These are phyloP conservation scores for Troglohyphantes excavatus DNA, from an alignment of 2,888 invertebrate species.

Conservation along the genomic window DNA sequence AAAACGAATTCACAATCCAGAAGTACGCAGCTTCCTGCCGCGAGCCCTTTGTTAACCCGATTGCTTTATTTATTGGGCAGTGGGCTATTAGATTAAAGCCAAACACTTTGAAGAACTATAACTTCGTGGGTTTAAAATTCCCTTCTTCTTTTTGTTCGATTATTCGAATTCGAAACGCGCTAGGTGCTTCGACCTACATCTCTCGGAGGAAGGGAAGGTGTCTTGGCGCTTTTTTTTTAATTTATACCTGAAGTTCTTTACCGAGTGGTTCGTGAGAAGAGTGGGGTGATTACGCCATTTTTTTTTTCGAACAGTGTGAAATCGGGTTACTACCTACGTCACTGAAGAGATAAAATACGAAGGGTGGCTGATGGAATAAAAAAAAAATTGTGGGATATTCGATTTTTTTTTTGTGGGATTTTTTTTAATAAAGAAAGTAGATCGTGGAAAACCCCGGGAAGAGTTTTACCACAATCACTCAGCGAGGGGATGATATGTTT, in stretches of 20 bases:
- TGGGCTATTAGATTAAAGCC: conserved; percentile 66
- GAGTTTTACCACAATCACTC: neutral
- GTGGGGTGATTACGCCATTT: neutral
- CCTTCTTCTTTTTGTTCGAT: conserved; percentile 31
- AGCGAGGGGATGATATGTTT: conserved; percentile 2
- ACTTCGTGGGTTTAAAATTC: conserved; percentile 41
- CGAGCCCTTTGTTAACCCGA: conserved; percentile 62
- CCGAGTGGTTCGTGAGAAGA: conserved; percentile 37
- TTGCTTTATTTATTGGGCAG: conserved; percentile 76
- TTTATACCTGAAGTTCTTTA: conserved; percentile 22
- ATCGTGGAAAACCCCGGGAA: conserved; percentile 58
- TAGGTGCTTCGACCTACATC: conserved; percentile 67
- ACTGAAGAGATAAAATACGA: neutral
- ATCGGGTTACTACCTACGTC: conserved; percentile 70
- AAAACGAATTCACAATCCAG: conserved; percentile 60
- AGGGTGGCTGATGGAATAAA: neutral
- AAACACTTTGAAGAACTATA: conserved; percentile 3
- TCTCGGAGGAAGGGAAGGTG: conserved; percentile 37
- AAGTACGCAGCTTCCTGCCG: conserved; percentile 70
- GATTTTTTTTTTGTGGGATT: conserved; percentile 15
- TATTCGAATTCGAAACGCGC: conserved; percentile 22
- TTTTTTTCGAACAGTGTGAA: conserved; percentile 18
- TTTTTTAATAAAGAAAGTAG: conserved; percentile 41
- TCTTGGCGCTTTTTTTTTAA: neutral
- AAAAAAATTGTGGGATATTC: neutral